phyloP scores from a whole-genome alignment of 2,113 vertebrate species.

The Crotalus horridus region DNA sequence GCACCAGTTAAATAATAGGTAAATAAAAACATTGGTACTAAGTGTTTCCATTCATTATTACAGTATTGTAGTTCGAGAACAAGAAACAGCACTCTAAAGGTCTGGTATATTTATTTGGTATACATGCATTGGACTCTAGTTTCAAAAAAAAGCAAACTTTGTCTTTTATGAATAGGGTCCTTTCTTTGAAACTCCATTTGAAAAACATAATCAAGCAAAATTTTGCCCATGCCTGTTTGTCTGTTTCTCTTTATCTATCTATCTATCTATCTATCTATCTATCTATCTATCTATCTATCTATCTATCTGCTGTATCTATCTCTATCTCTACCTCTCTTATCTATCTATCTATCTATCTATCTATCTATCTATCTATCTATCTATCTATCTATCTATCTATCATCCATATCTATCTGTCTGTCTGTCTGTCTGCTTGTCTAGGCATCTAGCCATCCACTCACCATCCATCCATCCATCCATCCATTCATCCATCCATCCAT shows the following conservation, averaged over 20 bases:
- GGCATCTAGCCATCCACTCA: too few relatives aligned
- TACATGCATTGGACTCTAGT: not conserved
- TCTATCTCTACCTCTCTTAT: not conserved
- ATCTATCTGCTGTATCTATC: not conserved
- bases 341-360: too few relatives aligned
- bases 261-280: not conserved
- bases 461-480: too few relatives aligned
- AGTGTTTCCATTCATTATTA: not conserved
- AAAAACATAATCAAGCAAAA: not conserved
- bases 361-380: too few relatives aligned
- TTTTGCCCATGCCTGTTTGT: not conserved
- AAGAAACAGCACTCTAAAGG: not conserved
- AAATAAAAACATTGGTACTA: not conserved
- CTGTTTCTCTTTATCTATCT: too few relatives aligned
- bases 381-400: too few relatives aligned
- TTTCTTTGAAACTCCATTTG: not conserved
- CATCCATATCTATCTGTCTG: too few relatives aligned
- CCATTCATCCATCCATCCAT: too few relatives aligned
- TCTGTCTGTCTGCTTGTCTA: too few relatives aligned
- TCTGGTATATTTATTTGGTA: not conserved
- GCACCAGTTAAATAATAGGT: not conserved
- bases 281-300: too few relatives aligned
- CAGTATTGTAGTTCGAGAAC: not conserved
- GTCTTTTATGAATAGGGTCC: not conserved
- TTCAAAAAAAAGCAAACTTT: not conserved